phyloP scores from a whole-genome alignment of 2,797 vertebrate genomes.

The Melopsittacus undulatus region DNA sequence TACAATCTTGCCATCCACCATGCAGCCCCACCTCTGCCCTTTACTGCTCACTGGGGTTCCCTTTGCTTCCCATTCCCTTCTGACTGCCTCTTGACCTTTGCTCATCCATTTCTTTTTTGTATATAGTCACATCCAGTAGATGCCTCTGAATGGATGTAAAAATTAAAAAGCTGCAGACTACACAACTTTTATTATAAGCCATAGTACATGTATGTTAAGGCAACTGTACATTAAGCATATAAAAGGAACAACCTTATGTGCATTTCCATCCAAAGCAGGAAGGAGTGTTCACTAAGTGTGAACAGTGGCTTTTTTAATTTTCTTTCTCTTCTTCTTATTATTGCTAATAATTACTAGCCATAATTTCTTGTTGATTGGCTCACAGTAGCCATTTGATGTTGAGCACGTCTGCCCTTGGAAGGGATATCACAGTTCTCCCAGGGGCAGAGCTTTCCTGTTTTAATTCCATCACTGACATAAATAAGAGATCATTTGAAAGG shows the following conservation, averaged over 20 bases:
- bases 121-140: slow-evolving; percentile 71
- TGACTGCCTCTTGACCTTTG: not conserved
- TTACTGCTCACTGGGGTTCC: slow-evolving; percentile 24
- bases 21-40: not conserved
- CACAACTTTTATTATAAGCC: slow-evolving; percentile 80
- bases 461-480: not conserved
- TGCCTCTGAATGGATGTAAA: slow-evolving; percentile 75
- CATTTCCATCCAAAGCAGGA: slow-evolving; percentile 38
- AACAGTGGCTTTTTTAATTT: slow-evolving; percentile 25
- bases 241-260: slow-evolving; percentile 27
- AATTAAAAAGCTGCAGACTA: slow-evolving; percentile 75
- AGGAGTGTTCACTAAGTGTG: slow-evolving; percentile 25
- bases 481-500: slow-evolving; percentile 49
- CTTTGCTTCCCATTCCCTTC: not conserved
- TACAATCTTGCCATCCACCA: slow-evolving; percentile 62
- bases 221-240: slow-evolving; percentile 56
- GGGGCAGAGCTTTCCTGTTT: slow-evolving; percentile 25
- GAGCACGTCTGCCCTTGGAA: not conserved
- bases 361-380: not conserved
- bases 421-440: not conserved
- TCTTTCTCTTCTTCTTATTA: not conserved
- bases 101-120: slow-evolving; percentile 66
- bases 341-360: not conserved
- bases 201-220: slow-evolving; percentile 75
- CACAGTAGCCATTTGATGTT: not conserved